These are phyloP conservation scores for Dendropsophus ebraccatus DNA, from an alignment of 2,113 vertebrate species.

Conservation along the genomic window DNA sequence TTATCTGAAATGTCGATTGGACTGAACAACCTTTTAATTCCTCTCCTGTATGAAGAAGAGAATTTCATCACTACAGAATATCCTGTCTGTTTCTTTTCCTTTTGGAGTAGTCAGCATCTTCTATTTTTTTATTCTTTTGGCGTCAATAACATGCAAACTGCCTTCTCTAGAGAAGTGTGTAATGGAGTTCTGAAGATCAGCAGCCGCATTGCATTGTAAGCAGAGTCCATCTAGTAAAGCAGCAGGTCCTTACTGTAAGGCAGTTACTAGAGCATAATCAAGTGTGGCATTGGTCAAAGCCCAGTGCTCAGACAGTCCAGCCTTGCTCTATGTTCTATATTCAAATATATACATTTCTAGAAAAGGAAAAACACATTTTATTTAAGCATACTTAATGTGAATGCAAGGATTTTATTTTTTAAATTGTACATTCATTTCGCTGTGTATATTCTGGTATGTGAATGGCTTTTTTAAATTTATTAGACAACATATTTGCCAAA, in stretches of 20 bases:
- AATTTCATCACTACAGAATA: conserved; percentile 20
- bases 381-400: background rate
- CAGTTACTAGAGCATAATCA: conserved; percentile 20
- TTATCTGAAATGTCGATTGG: conserved; percentile 18
- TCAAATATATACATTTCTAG: background rate
- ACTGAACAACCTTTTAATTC: conserved; percentile 35
- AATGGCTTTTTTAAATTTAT: background rate
- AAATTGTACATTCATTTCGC: background rate
- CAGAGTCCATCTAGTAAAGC: conserved; percentile 34
- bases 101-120: background rate
- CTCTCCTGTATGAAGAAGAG: conserved; percentile 4
- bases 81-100: conserved; percentile 1
- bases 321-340: background rate
- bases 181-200: conserved; percentile 44
- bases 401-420: background rate
- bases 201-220: conserved; percentile 17
- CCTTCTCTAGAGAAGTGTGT: conserved; percentile 37
- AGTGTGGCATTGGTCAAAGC: conserved; percentile 7
- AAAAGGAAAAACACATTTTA: background rate
- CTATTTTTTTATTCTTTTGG: conserved; percentile 12
- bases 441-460: background rate
- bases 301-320: background rate
- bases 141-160: conserved; percentile 28
- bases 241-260: background rate
- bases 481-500: background rate